Base-by-base conservation (phyloP, 2,797 vertebrate genomes). In the Thalassophryne amazonica region DNA sequence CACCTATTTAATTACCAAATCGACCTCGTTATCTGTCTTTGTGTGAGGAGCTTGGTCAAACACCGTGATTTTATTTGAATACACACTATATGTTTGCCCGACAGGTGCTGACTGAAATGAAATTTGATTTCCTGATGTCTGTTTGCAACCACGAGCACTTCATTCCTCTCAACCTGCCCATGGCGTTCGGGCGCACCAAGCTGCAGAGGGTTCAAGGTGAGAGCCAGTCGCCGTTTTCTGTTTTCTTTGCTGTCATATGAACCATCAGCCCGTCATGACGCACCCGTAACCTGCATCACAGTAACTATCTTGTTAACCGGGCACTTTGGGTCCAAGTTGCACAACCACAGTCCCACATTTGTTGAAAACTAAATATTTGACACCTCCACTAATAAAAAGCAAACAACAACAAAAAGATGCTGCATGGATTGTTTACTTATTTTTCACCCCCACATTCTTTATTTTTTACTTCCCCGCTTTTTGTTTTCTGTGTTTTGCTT, bases 111-210 rank as follows among this genome's bases (percentile, higher is more conserved):
- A 90, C 88, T 22, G 95, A 98, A 76, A 95, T 98, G 90, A 98
- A 98, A 62, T 96, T 98, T 84, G 94, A 98, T 46, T 99, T 98
- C 76, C 89, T 99, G 56, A 94, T 97, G 90, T 90, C 92, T 0
- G 45, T 97, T 64, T 97, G 94, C 38, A 96, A 93, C 72, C 95
- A 99, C 0, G 97, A 99, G 58, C 97, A 99, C 84, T 98, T 95
- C 84, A 95, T 99, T 74, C 96, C 97, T 20, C 87, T 99, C 10
- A 99, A 99, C 72, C 84, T 99, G 73, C 97, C 97, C 40, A 98
- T 99, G 95, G 91, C 90, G 0, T 98, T 98, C 21, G 93, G 93
- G 35, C 95, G 93, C 77, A 93, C 94, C 25, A 98, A 94, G 78
- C 81, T 97, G 35, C 95, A 97, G 74, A 82, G 95, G 63, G 91